A percentile compares a stretch with the other conserved stretches of the same genome.
Conservation (phyloP, 2,113 vertebrate species). For the Dolichotis patagonum region DNA sequence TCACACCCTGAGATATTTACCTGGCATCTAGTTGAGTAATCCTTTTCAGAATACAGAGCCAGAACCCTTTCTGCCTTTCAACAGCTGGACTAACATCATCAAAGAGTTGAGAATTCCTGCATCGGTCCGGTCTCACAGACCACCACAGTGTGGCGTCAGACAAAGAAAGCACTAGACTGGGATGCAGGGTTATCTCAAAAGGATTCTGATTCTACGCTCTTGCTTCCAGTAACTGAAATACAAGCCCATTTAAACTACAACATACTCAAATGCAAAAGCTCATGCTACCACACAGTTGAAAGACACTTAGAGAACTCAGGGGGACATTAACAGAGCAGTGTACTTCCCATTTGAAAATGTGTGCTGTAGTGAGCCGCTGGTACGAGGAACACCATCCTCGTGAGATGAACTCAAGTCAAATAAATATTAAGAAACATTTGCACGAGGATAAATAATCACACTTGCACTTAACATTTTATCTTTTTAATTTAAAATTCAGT, state of each 20-base stretch:
- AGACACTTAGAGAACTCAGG: background rate
- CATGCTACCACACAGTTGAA: background rate
- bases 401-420: background rate
- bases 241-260: slow-evolving; percentile 2
- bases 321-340: background rate
- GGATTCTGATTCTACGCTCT: background rate
- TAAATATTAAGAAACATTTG: background rate
- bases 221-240: background rate
- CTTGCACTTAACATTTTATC: background rate
- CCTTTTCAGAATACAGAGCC: slow-evolving; percentile 22
- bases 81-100: background rate
- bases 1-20: background rate
- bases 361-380: background rate
- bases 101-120: background rate
- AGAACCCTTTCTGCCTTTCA: background rate
- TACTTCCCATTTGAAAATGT: background rate
- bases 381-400: background rate
- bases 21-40: background rate
- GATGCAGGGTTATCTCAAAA: background rate
- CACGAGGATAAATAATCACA: background rate
- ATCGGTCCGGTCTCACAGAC: background rate
- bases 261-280: background rate
- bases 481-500: slow-evolving; percentile 44
- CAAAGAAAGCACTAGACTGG: background rate
- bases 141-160: background rate